These are phyloP conservation scores for Oryzaephilus surinamensis DNA, from an alignment of 1,140 invertebrate species.

Conservation along the genomic window DNA sequence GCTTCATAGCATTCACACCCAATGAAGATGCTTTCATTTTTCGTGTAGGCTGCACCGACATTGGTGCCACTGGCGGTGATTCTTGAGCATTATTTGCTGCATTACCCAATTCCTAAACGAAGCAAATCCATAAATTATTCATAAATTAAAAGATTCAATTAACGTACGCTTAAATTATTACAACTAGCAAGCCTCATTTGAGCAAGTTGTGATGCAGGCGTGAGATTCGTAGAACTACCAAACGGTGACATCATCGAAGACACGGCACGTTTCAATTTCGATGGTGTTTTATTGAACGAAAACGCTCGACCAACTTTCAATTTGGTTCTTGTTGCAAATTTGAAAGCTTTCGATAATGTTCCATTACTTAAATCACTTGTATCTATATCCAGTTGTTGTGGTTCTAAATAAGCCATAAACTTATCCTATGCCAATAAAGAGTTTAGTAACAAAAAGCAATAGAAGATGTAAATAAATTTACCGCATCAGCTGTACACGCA, in stretches of 20 bases:
- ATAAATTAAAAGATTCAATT: background rate
- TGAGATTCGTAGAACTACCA: conserved; percentile 65
- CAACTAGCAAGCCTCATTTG: conserved; percentile 75
- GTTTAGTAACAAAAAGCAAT: conserved; percentile 3
- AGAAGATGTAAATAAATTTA: conserved; percentile 36
- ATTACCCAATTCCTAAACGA: conserved; percentile 50
- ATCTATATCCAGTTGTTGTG: conserved; percentile 72
- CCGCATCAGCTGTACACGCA: conserved; percentile 70
- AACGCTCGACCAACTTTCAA: conserved; percentile 86
- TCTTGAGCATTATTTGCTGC: conserved; percentile 41
- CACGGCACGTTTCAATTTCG: conserved; percentile 83
- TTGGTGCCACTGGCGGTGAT: conserved; percentile 57
- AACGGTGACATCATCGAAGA: conserved; percentile 92
- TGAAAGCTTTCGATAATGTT: conserved; percentile 77
- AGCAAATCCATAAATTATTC: background rate
- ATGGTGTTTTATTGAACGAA: conserved; percentile 90
- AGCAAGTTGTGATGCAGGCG: conserved; percentile 60
- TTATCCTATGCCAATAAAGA: conserved; percentile 52
- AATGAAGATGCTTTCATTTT: conserved; percentile 55
- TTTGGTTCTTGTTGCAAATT: conserved; percentile 69
- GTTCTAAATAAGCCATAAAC: conserved; percentile 62
- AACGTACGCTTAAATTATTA: conserved; percentile 72
- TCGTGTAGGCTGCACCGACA: conserved; percentile 69
- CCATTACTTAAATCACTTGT: conserved; percentile 72
- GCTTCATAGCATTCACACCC: conserved; percentile 46